Base-by-base conservation (phyloP, 1,140 invertebrate genomes). In the Hyles euphorbiae region DNA sequence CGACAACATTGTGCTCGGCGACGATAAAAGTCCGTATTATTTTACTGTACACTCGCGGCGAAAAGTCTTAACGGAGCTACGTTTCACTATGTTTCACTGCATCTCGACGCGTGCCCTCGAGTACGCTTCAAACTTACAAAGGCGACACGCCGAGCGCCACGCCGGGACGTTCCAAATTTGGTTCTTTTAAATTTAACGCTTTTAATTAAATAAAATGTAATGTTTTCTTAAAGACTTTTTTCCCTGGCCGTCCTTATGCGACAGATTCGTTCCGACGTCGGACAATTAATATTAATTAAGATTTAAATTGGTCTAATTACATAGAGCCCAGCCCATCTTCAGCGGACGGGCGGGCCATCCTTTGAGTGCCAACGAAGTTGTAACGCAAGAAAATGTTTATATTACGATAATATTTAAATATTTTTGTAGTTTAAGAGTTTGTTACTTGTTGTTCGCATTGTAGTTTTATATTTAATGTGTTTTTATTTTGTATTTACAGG, bases 241-340 rank as follows among this genome's bases (percentile, higher is more conserved):
- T 74, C 56, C 75, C 47, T 68, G 71, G 66, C 72, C 63, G 80
- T 84, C 74, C 79, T 72, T 75, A 69, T 77, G 80, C 75, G 81
- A 78, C 81, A 78, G 81, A 87, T 85, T 83, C 81, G 82, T 80
- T 81, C 81, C 78, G 73, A 78, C 84, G 76, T 81, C 69, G 67
- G 76, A 87, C 84, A 87, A 87, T 87, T 87, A 87, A 84, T 87
- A 87, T 81, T 85, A 87, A 85, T 87, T 87, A 87, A 84, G 81
- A 85, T 83, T 85, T 87, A 85, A 87, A 87, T 87, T 87, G 84
- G 81, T 87, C 80, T 87, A 85, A 87, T 87, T 87, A 84, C 76
- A 82, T 87, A 81, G 82, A 84, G 74, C 78, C 78, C 70, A 74
- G 70, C 68, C 81, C 77, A 76, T 79, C 77, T 84, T 76, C 63